Conservation (phyloP, 2,797 vertebrate species). For the Euphonia xanthogaster region DNA sequence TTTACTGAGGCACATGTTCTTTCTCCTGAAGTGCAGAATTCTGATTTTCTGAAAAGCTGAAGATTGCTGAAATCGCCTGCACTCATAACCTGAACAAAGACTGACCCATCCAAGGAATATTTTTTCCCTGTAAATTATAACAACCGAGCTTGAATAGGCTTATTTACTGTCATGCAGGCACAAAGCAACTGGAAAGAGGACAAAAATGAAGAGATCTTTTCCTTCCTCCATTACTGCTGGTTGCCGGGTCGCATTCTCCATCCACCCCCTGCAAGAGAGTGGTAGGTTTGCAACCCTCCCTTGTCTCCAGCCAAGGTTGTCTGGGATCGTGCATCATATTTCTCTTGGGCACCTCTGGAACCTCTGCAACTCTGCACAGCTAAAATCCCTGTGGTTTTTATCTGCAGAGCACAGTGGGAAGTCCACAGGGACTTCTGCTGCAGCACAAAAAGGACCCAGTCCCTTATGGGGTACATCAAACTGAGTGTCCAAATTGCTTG, state of each 20-base stretch:
- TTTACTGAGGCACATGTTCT: not conserved
- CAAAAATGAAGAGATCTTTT: not conserved
- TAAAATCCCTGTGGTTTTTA: not conserved
- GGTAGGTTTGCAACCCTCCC: not conserved
- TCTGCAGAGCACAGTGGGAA: not conserved
- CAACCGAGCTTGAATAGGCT: not conserved
- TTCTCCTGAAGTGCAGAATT: not conserved
- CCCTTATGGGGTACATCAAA: not conserved
- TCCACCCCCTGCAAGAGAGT: not conserved
- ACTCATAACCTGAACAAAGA: not conserved
- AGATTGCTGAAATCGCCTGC: not conserved
- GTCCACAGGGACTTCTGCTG: not conserved
- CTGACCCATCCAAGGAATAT: not conserved
- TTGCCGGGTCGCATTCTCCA: not conserved
- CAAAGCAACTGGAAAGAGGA: not conserved
- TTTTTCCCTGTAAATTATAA: not conserved
- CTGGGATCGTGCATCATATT: rapidly evolving
- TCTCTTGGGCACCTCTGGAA: not conserved
- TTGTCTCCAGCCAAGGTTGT: not conserved
- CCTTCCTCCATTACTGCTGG: not conserved
- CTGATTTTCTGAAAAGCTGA: not conserved
- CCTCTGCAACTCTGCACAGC: rapidly evolving
- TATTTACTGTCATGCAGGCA: not conserved
- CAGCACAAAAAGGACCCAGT: not conserved
- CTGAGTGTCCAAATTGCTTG: not conserved